These are phyloP conservation scores for Rhinophrynus dorsalis DNA, from an alignment of 2,797 vertebrate species.

Conservation along the genomic window DNA sequence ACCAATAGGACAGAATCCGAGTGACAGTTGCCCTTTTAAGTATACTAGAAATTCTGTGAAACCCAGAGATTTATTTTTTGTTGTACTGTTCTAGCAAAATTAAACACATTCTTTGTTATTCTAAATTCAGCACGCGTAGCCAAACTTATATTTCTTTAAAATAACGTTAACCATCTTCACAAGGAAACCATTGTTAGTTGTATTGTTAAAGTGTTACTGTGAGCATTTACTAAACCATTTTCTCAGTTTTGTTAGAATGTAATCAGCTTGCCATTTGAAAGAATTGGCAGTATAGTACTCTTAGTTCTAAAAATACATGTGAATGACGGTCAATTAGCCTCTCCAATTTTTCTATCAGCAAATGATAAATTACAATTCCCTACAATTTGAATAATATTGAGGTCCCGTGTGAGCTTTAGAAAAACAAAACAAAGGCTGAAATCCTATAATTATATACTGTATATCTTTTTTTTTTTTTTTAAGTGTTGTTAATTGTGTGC, in stretches of 20 bases:
- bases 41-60: slow-evolving; percentile 8
- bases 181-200: slow-evolving; percentile 30
- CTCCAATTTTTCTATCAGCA: slow-evolving; percentile 35
- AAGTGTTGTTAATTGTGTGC: too few species aligned
- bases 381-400: slow-evolving; percentile 27
- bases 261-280: slow-evolving; percentile 37
- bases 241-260: slow-evolving; percentile 40
- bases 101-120: slow-evolving; percentile 31
- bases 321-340: slow-evolving; percentile 43
- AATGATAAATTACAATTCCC: slow-evolving; percentile 22
- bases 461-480: too few species aligned
- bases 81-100: slow-evolving; percentile 30
- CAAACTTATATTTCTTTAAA: slow-evolving; percentile 28
- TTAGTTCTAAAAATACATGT: slow-evolving; percentile 39
- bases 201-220: slow-evolving; percentile 29
- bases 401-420: background rate
- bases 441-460: too few species aligned
- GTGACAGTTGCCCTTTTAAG: too few species aligned
- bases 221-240: slow-evolving; percentile 30
- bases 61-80: slow-evolving; percentile 11
- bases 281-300: slow-evolving; percentile 17
- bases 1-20: too few species aligned
- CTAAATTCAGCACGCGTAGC: slow-evolving; percentile 23
- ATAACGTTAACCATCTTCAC: slow-evolving; percentile 25
- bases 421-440: background rate